Evolutionary conservation across 2,797 vertebrate species (phyloP).

Genomic region (Pangasius macronema): DNA sequence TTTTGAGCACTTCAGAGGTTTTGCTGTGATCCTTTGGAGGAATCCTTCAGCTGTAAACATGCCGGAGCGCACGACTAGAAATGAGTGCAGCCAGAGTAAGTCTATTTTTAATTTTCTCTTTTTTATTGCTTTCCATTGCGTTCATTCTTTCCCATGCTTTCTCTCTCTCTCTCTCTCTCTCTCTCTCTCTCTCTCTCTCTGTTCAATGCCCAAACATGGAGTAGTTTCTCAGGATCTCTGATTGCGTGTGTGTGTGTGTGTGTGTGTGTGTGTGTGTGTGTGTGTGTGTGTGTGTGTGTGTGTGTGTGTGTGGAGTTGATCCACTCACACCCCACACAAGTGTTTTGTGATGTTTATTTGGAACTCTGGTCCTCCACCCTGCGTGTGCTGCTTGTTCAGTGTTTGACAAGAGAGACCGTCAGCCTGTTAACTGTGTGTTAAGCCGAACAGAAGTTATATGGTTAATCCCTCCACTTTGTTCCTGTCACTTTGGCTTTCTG

Average conservation of each 20-base stretch:
- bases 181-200: slow-evolving; percentile 48
- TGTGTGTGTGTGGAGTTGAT: neutral
- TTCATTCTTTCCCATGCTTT: slow-evolving; percentile 36
- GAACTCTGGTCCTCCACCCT: neutral
- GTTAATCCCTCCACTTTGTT: slow-evolving; percentile 17
- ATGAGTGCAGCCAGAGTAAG: slow-evolving; percentile 60
- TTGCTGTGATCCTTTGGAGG: slow-evolving; percentile 50
- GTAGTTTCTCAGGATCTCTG: slow-evolving; percentile 54
- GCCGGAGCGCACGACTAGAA: slow-evolving; percentile 49
- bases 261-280: slow-evolving; percentile 33
- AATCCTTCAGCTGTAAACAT: slow-evolving; percentile 61
- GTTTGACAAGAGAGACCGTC: neutral
- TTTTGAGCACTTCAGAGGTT: slow-evolving; percentile 60
- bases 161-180: slow-evolving; percentile 31
- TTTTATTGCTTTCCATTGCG: slow-evolving; percentile 19
- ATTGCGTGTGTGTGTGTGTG: slow-evolving; percentile 38
- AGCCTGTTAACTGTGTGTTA: too few species aligned
- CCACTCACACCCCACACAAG: neutral
- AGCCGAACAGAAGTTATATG: neutral
- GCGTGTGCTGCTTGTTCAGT: neutral
- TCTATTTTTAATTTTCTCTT: slow-evolving; percentile 37
- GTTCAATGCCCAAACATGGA: slow-evolving; percentile 74
- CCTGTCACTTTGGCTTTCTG: slow-evolving; percentile 8
- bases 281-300: neutral
- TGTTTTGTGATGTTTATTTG: slow-evolving; percentile 2